phyloP scores from a whole-genome alignment of 2,888 invertebrate genomes.

The Odontothrips loti region DNA sequence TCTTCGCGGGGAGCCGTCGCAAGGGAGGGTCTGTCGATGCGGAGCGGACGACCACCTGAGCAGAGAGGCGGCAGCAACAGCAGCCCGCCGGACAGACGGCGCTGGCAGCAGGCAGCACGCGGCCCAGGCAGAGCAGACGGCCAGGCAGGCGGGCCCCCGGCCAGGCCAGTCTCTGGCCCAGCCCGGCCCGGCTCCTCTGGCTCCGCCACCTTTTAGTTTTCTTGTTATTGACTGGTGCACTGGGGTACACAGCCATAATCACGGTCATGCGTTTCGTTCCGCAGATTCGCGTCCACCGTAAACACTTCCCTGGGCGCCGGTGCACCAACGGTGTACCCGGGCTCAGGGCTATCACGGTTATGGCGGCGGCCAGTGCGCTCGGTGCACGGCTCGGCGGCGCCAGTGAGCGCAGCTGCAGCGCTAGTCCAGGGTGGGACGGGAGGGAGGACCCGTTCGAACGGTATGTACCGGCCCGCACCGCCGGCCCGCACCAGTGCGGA shows the following conservation, averaged over 20 bases:
- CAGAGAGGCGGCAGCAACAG: not conserved
- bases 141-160: not conserved
- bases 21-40: not conserved
- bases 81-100: too few relatives aligned
- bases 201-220: constrained; percentile 20
- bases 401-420: too few relatives aligned
- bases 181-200: not conserved
- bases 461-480: too few relatives aligned
- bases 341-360: too few relatives aligned
- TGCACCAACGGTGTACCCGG: too few relatives aligned
- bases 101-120: not conserved
- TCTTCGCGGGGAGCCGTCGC: not conserved
- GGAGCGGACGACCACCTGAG: constrained; percentile 6
- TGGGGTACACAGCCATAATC: not conserved
- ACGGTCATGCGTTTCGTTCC: not conserved
- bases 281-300: too few relatives aligned
- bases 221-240: constrained; percentile 22
- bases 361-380: too few relatives aligned
- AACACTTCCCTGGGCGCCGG: too few relatives aligned
- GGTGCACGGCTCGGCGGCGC: too few relatives aligned
- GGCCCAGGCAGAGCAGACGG: not conserved
- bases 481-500: too few relatives aligned
- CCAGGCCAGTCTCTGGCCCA: not conserved
- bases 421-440: too few relatives aligned
- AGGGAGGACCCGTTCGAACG: too few relatives aligned